Conservation (phyloP, 1,140 invertebrate species). For the Tribolium castaneum region DNA sequence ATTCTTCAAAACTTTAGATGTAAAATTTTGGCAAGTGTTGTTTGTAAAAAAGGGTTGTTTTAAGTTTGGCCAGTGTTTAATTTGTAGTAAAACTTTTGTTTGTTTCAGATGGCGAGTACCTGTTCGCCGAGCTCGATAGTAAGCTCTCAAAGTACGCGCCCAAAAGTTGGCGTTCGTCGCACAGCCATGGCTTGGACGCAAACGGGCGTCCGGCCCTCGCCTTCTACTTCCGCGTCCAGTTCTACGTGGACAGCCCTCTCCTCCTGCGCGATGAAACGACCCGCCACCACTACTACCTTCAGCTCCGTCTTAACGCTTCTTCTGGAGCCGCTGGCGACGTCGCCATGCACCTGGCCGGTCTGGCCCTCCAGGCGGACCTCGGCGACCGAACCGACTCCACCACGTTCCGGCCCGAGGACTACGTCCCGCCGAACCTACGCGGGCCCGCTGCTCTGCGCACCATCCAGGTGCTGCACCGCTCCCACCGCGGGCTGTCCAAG, state of each 20-base stretch:
- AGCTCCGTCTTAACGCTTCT: conserved; percentile 90
- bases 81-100: not conserved
- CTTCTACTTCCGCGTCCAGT: conserved; percentile 93
- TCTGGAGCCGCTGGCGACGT: conserved; percentile 77
- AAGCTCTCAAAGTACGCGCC: conserved; percentile 96
- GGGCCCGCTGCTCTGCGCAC: conserved; percentile 72
- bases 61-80: no score
- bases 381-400: conserved; percentile 73
- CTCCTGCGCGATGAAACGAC: conserved; percentile 90
- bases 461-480: conserved; percentile 73
- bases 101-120: conserved; percentile 91
- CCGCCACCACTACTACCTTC: conserved; percentile 92
- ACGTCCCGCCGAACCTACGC: conserved; percentile 72
- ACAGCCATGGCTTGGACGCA: conserved; percentile 90
- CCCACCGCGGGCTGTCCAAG: conserved; percentile 75
- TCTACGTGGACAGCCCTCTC: conserved; percentile 91
- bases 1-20: no score
- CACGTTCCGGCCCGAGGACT: conserved; percentile 86
- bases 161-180: conserved; percentile 93
- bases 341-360: conserved; percentile 78
- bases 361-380: conserved; percentile 85
- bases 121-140: conserved; percentile 93
- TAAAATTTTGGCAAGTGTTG: no score
- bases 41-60: no score
- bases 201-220: conserved; percentile 89